Base-by-base conservation (phyloP, 2,888 invertebrate genomes). In the Ophonus ardosiacus region DNA sequence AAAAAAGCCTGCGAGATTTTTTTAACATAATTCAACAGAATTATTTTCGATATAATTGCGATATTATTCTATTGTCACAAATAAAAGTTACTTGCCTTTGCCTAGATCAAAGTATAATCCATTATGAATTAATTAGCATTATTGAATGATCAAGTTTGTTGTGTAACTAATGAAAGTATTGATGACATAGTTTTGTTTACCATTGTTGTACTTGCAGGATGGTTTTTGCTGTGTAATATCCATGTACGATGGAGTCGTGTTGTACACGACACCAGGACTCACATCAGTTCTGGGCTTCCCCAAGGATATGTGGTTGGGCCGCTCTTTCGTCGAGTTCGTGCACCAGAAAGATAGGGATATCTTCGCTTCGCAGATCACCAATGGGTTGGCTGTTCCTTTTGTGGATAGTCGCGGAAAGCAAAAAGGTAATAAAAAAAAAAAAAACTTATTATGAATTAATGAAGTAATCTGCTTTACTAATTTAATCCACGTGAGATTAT, bases 291-390 rank as follows among this genome's bases (percentile, higher is more conserved):
- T 97, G 79, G 97, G 96, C 0, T 97, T 95, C 89, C 95, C 96
- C 0, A 94, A 95, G 87, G 96, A 97, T 86, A 96, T 96, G 94
- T 97, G 97, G 97, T 91, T 96, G 43, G 97, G 97, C 3, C 93
- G 96, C 80, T 96, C 96, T 0, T 97, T 98, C 88, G 96, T 97
- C 83, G 97, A 98, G 88, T 97, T 97, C 89, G 93, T 98, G 0
- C 97, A 97, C 90, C 95, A 96, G 0, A 96, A 94, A 90, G 95
- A 95, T 88, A 92, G 95, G 86, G 93, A 93, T 81, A 95, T 95
- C 0, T 96, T 98, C 89, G 95, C 95, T 17, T 95, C 94, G 86
- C 95, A 96, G 91, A 95, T 97, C 85, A 95, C 95, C 0, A 94
- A 92, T 0, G 94, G 94, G 51, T 91, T 95, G 86, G 93, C 93